Evolutionary conservation across 2,113 vertebrate genomes (phyloP).

Genomic region (Spermophilus dauricus): DNA sequence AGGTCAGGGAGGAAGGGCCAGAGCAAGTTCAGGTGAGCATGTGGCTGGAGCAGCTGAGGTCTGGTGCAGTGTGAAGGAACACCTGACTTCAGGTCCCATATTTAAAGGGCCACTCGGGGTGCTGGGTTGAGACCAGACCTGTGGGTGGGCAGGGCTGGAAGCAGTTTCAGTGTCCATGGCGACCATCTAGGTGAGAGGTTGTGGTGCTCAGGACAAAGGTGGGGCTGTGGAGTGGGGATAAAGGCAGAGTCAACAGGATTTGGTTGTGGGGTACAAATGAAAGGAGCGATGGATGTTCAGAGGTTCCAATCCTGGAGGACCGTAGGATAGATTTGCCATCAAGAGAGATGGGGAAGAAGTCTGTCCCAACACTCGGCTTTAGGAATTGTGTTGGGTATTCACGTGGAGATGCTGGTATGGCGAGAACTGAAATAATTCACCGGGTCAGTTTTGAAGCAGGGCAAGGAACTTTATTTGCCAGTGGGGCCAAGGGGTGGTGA

Average conservation of each 20-base stretch:
- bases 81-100: fast-evolving
- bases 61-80: background rate
- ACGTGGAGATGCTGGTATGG: too few species aligned
- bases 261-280: too few species aligned
- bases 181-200: fast-evolving
- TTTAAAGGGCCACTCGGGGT: background rate
- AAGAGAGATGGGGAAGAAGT: background rate
- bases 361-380: background rate
- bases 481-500: too few species aligned
- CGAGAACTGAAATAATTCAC: too few species aligned
- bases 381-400: too few species aligned
- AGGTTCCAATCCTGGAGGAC: background rate
- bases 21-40: background rate
- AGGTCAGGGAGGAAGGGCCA: too few species aligned
- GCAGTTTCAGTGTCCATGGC: fast-evolving
- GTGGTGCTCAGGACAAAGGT: background rate
- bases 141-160: background rate
- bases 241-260: background rate
- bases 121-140: background rate
- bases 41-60: fast-evolving
- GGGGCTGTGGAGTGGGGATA: too few species aligned
- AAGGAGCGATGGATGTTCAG: background rate
- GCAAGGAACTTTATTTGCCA: too few species aligned
- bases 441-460: too few species aligned
- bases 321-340: too few species aligned